Percentiles rank a stretch among this genome's conserved stretches.
Evolutionary conservation across 64 coral and sea anemone genomes (phyloP).

Genomic region (Stichodactyla helianthus): DNA sequence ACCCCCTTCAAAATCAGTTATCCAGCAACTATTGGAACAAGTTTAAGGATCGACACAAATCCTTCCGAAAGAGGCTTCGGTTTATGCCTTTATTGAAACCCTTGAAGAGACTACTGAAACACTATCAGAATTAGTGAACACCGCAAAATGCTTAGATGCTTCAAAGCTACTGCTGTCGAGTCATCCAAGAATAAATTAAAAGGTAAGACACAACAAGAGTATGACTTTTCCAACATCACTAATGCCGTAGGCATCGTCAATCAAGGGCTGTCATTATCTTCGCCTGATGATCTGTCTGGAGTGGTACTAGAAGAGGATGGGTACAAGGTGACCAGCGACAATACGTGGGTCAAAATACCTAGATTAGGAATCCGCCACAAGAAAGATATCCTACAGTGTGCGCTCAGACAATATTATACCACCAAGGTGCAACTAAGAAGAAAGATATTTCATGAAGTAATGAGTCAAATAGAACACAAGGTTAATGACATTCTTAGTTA

Average conservation of each 20-base stretch:
- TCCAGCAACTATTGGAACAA: no score
- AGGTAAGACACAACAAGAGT: not conserved
- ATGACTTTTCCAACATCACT: not conserved
- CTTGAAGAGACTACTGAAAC: no score
- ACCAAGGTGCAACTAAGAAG: conserved; percentile 23
- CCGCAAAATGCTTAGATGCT: not conserved
- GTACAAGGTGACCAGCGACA: not conserved
- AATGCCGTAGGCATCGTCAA: not conserved
- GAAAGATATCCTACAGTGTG: not conserved
- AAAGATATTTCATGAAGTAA: conserved; percentile 49
- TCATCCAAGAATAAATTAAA: not conserved
- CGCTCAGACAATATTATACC: conserved; percentile 34
- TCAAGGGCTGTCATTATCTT: not conserved
- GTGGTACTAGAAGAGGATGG: not conserved
- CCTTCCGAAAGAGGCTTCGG: no score
- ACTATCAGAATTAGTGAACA: no score
- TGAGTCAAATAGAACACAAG: conserved; percentile 70
- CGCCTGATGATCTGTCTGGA: not conserved
- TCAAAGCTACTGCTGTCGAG: not conserved
- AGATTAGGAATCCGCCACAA: conserved; percentile 12
- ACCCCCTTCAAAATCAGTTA: no score
- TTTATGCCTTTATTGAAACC: no score
- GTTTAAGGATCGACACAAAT: no score
- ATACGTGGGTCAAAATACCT: not conserved
- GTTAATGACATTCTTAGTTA: conserved; percentile 61